Evolutionary conservation across 2,888 invertebrate genomes (phyloP), one percentile per base, ranked within the genome.

Genomic region (Caenorhabditis becei): DNA sequence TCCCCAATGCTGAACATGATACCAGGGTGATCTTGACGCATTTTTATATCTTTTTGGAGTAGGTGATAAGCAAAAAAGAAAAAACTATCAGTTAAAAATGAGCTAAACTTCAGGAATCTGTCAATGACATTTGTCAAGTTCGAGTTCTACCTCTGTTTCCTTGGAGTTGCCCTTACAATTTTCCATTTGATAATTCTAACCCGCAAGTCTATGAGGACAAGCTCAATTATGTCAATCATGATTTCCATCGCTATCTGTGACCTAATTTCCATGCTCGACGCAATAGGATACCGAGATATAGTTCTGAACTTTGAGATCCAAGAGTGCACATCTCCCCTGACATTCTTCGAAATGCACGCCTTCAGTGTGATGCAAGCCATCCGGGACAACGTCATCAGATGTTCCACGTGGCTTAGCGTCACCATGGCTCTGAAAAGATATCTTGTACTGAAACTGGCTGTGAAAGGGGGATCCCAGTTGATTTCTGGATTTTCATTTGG

Each of bases 361-460:
- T 18, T 32, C 18, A 20, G 18, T 14, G 18, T 58, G 0, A 4
- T 35, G 1, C 2, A 35, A 1, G 2, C 32, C 1, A 3, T 37
- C 35, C 58, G 58, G 20, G 58, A 58, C 20, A 10, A 2, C 20
- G n/a, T 35, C 35, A 58, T 58, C 20, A 14, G 58, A 58, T 58
- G 58, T 28, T 58, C 58, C 58, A 58, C 58, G 35, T 58, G 58
- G 58, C 58, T 58, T 35, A 35, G 35, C n/a, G 37, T 58, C 20
- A 14, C 35, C 1, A 35, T 58, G 58, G 18, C 58, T 32, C 4
- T 35, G 2, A 20, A 32, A 1, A 16, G 58, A 8, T n/a, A 35
- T 18, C 1, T 32, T 7, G n/a, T 35, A 10, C 0, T 58, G 10
- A 32, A 35, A 58, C 18, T 4, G 32, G 1, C 18, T 28, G 10